Evolutionary conservation across 2,888 invertebrate genomes (phyloP), one percentile per base, ranked within the genome.

Genomic region (Cosmia pyralina): DNA sequence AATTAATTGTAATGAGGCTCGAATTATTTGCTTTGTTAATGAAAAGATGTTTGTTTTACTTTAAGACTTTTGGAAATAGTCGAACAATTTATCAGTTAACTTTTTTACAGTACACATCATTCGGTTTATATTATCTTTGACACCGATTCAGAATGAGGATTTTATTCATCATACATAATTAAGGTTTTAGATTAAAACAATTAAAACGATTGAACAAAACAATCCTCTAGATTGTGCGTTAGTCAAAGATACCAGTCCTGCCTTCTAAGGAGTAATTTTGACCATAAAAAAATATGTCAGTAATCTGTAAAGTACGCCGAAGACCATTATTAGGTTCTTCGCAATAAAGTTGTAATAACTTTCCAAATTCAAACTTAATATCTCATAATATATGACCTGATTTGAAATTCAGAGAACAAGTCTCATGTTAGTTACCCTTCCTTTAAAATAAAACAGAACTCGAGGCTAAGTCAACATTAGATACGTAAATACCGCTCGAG

Each of bases 1-100:
- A 74, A 73, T 82, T 76, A 74, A 83, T 82, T 83, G 74, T 77
- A 73, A 82, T 75, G 52, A 71, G 75, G 63, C 71, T 79, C 50
- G 59, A 83, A 63, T 75, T 77, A 71, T 71, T 55, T 58, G 64
- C 66, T 73, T 65, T 63, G 57, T 75, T 72, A 75, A 75, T 69
- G 64, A 74, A 69, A 67, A 65, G n/a, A 50, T 75, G 55, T 60
- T 66, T 71, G 22, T 69, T 80, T 66, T 72, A 71, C 59, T 68
- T 59, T 63, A 57, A 13, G 15, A 15, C 38, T 68, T 69, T 55
- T 58, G 13, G 7, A 57, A 60, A 34, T 41, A n/a, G 1, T 73
- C 15, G 15, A 55, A 15, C 28, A 13, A 46, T 19, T 17, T 13
- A 52, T 48, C 3, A 19, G 57, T 59, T 53, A 19, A 22, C 2